Base-by-base conservation (phyloP, 2,888 invertebrate species). In the Macaria liturata region DNA sequence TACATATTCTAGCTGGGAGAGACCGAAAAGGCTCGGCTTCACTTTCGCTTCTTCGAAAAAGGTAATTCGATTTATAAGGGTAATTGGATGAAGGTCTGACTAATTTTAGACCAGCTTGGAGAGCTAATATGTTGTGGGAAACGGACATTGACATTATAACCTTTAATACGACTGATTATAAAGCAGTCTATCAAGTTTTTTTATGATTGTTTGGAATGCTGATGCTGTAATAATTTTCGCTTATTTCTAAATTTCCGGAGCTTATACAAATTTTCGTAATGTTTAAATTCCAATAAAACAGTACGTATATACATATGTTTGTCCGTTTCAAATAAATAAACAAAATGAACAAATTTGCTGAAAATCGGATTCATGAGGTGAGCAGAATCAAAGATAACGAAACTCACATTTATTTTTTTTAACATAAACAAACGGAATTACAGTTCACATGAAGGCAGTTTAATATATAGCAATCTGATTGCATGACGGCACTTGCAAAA, bases 1-100 rank as follows among this genome's bases (percentile, higher is more conserved):
- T 71, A 66, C 73, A 75, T 74, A 70, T 68, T 68, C 69, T 75
- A 74, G 70, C 42, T 42, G 9, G 42, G 66, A 65, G 67, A 70
- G 54, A 53, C 65, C 58, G 32, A 64, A 62, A 64, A 63, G 66
- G 67, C 56, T 52, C 51, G 32, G 49, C 61, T 57, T 62, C 64
- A 68, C 67, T 68, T 68, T 68, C 67, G 66, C 64, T 64, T 47
- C 48, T 45, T 47, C 62, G 42, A 54, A 64, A 65, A 65, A 63
- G 66, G 67, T 58, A 47, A 48, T 54, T 46, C 57, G 61, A 57
- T 66, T 58, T 66, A 60, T 66, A 68, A 55, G 67, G 67, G 55
- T 66, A 68, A 68, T 66, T 68, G 67, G 60, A 63, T 64, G 67
- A 68, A 68, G 67, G 66, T 59, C 63, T 61, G 67, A 64, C 64